Conservation (phyloP, 2,113 vertebrate genomes). For the Tychaedon coryphoeus region DNA sequence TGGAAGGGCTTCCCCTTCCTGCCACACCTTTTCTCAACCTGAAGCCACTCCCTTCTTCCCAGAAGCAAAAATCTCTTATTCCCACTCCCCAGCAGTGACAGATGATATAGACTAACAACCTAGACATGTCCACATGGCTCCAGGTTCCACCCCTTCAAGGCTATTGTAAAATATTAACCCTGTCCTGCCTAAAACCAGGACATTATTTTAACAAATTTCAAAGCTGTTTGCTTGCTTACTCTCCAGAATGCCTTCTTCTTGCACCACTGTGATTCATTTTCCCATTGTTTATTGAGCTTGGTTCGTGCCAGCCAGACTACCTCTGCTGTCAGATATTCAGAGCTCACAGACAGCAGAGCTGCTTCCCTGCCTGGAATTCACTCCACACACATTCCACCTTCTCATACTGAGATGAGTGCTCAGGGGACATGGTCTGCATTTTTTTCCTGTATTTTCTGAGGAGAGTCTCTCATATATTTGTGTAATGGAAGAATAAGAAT, state of each 20-base stretch:
- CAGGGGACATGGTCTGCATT: rapidly evolving
- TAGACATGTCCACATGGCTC: background rate
- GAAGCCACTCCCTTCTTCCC: background rate
- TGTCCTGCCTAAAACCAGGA: background rate
- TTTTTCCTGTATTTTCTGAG: background rate
- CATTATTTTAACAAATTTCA: background rate
- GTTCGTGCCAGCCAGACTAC: background rate
- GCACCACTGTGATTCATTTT: background rate
- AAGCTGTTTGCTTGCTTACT: background rate
- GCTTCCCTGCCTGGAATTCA: background rate
- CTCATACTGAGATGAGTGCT: background rate
- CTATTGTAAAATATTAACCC: background rate
- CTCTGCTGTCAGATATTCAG: background rate
- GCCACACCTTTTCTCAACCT: background rate
- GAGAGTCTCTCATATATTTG: background rate
- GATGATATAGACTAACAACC: background rate
- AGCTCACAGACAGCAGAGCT: background rate
- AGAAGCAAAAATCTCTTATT: background rate
- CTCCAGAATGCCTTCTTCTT: background rate
- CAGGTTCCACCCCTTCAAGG: background rate
- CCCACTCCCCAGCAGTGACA: background rate
- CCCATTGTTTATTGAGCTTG: background rate
- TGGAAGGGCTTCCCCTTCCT: background rate
- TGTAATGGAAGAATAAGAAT: background rate
- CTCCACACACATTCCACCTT: background rate